phyloP scores from a whole-genome alignment of 2,888 invertebrate species.

The Scaptomyza polygonia region DNA sequence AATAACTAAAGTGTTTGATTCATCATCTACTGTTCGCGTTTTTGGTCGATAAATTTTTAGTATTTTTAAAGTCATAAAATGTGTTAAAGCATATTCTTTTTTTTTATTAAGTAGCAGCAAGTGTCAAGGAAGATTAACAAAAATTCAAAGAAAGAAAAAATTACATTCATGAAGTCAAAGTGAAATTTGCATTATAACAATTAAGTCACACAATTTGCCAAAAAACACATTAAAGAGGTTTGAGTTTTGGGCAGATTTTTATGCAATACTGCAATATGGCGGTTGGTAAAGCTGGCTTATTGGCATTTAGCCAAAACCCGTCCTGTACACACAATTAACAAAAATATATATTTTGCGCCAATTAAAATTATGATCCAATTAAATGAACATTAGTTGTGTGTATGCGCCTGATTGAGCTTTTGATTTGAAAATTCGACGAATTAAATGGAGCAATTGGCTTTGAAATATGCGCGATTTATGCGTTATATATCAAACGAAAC shows the following conservation, averaged over 20 bases:
- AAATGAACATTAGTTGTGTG: slow-evolving; percentile 63
- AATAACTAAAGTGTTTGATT: too few species aligned
- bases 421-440: slow-evolving; percentile 37
- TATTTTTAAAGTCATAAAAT: too few species aligned
- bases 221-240: neutral
- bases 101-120: too few species aligned
- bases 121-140: too few species aligned
- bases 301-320: slow-evolving; percentile 18
- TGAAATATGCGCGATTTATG: slow-evolving; percentile 11
- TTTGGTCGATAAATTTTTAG: too few species aligned
- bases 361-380: slow-evolving; percentile 54
- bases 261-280: neutral
- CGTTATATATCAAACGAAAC: slow-evolving; percentile 22
- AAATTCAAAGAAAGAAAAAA: too few species aligned
- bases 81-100: too few species aligned
- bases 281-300: neutral
- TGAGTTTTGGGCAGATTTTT: neutral
- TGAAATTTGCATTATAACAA: too few species aligned
- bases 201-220: slow-evolving; percentile 1
- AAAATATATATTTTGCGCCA: slow-evolving; percentile 16
- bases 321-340: slow-evolving; percentile 30
- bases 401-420: slow-evolving; percentile 50
- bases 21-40: too few species aligned
- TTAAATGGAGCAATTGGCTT: slow-evolving; percentile 14
- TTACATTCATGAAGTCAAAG: too few species aligned